phyloP scores from a whole-genome alignment of 1,140 invertebrate genomes.

The Eufriesea mexicana region DNA sequence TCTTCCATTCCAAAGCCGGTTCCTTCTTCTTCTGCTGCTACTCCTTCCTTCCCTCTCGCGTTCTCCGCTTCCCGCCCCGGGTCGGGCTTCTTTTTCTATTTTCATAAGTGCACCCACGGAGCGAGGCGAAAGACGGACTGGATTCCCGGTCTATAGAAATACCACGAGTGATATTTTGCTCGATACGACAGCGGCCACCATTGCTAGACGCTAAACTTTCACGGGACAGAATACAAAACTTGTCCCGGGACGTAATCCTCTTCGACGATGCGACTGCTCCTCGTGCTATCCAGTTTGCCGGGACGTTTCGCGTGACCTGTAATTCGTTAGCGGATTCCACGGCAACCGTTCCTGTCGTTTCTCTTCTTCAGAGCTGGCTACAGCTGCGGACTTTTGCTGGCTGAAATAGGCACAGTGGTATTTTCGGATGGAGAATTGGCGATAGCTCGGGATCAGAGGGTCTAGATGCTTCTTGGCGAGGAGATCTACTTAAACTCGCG shows the following conservation, averaged over 20 bases:
- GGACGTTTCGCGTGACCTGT: neutral
- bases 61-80: too few relatives aligned
- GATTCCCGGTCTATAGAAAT: constrained; percentile 45
- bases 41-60: neutral
- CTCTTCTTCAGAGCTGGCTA: too few relatives aligned
- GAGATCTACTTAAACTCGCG: too few relatives aligned
- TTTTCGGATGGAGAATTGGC: too few relatives aligned
- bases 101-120: constrained; percentile 20
- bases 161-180: constrained; percentile 47
- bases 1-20: neutral
- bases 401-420: too few relatives aligned
- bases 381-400: too few relatives aligned
- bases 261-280: neutral
- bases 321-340: neutral
- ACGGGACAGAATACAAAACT: constrained; percentile 19
- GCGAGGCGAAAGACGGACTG: constrained; percentile 24
- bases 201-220: constrained; percentile 32
- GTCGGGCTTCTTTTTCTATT: neutral
- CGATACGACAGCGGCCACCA: constrained; percentile 35
- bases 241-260: constrained; percentile 6
- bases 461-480: too few relatives aligned
- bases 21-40: neutral
- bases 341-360: too few relatives aligned
- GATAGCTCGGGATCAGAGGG: too few relatives aligned
- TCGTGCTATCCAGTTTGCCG: neutral